phyloP scores from a whole-genome alignment of 2,888 invertebrate species.

The Stenoptilia bipunctidactyla region DNA sequence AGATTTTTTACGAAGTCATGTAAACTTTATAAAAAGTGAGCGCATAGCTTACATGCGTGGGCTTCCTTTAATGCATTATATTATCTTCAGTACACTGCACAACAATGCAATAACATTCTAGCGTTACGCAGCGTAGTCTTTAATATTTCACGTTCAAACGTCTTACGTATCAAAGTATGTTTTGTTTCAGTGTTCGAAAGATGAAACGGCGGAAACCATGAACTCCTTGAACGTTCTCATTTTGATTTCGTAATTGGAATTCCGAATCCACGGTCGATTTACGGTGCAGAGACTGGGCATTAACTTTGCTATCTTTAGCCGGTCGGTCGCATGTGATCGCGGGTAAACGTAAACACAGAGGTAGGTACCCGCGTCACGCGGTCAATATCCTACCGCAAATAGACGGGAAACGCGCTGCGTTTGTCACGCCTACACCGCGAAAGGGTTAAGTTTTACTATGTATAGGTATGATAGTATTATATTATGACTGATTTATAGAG shows the following conservation, averaged over 20 bases:
- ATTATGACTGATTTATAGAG: no score
- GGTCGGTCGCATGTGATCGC: conserved; percentile 21
- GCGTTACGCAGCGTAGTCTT: no score
- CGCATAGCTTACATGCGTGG: no score
- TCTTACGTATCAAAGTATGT: no score
- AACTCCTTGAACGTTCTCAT: not conserved
- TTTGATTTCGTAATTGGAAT: not conserved
- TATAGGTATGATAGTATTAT: no score
- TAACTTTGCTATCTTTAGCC: conserved; percentile 41
- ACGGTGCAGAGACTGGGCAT: not conserved
- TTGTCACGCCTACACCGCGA: conserved; percentile 20
- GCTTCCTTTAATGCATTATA: no score
- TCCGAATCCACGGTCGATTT: not conserved
- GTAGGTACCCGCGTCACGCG: conserved; percentile 33
- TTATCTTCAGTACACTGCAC: no score
- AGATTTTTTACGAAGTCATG: no score
- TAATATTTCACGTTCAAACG: no score
- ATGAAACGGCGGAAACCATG: not conserved
- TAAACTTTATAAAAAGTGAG: no score
- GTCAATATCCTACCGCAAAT: conserved; percentile 62
- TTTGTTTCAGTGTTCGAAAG: no score
- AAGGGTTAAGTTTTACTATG: conserved; percentile 10
- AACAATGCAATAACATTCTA: no score
- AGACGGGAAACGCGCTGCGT: conserved; percentile 24
- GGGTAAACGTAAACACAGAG: conserved; percentile 50